Base-by-base conservation (phyloP, 2,797 vertebrate species). In the Aldrovandia affinis region DNA sequence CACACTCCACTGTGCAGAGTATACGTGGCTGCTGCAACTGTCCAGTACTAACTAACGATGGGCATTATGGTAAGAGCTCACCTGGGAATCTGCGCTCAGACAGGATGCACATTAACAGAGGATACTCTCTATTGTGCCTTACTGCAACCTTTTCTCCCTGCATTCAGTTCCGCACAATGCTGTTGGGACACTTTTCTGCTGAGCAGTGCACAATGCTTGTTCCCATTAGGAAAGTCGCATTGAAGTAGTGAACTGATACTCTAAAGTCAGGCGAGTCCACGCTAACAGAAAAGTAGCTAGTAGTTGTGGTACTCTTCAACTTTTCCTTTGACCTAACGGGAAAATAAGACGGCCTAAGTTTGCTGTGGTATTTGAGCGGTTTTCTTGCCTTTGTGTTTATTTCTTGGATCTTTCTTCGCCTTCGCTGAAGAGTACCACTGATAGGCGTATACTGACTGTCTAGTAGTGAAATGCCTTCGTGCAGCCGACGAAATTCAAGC, bases 41-140 rank as follows among this genome's bases (percentile, higher is more conserved):
- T 65, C n/a, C 61, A 65, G 3, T 30, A 14, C n/a, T 65, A 65
- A 65, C n/a, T 65, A 14, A 65, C 30, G 61, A 30, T 8, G n/a
- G n/a, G n/a, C 61, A 65, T 65, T 65, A 65, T 30, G 61, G n/a
- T 65, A n/a, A 30, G 61, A 65, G 61, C 61, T 65, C 61, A 65
- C 61, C 61, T 65, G 61, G 61, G 61, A 65, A 9, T 1, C 61
- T 30, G 61, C 30, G 22, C 59, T 61, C 10, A 0, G 59, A n/a
- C 22, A 25, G 3, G 4, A 65, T 14, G 61, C 61, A 65, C 1
- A 65, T 65, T 25, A 65, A 20, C 61, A 65, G 61, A 65, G 8
- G 61, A 30, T 30, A 65, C 61, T 12, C 28, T 2, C 22, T 61
- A 28, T 65, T 65, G n/a, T 28, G n/a, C 61, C 61, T 30, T 9